Base-by-base conservation (phyloP, 1,140 invertebrate genomes). In the Drusus annulatus region DNA sequence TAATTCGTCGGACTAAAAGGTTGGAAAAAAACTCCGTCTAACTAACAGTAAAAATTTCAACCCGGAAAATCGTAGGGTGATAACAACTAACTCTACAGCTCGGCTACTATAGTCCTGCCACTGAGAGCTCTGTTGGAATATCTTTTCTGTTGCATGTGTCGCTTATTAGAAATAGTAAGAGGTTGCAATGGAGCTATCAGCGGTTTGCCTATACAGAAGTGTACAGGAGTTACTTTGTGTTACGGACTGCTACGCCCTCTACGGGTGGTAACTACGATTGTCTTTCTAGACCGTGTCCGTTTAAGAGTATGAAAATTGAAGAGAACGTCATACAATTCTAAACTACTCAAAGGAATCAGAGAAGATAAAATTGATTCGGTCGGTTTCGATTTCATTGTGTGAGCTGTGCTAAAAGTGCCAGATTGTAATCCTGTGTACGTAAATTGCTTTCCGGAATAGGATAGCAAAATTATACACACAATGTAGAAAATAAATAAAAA, bases 351-450 rank as follows among this genome's bases (percentile, higher is more conserved):
- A 56, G 0, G 54, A 17, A 28, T 28, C 16, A 3, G 25, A 31
- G 6, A 13, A 28, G 21, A 68, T 21, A 68, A 60, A 36, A 68
- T 36, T 68, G 63, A 68, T 50, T 68, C 63, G n/a, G 7, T 36
- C 28, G 19, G 23, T 68, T 28, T 45, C 25, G 25, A 65, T 25
- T 28, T 68, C 63, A 68, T 50, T 68, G 63, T 68, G 63, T 10
- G 63, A 68, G 5, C 5, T 45, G 10, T 45, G 10, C 36, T 45
- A 19, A 31, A 68, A 36, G 31, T 68, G 5, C 63, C 31, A 68
- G 63, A 68, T 68, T 31, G 50, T 68, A 13, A n/a, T n/a, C 63
- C 31, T 36, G 10, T 15, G 19, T 19, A 16, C 63, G 21, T 25
- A 6, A 16, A 16, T 15, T n/a, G 62, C 21, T 25, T n/a, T 31